These are phyloP conservation scores for Hemicentrotus pulcherrimus DNA, from an alignment of 35 echinoderm and acorn worm species.

Conservation along the genomic window DNA sequence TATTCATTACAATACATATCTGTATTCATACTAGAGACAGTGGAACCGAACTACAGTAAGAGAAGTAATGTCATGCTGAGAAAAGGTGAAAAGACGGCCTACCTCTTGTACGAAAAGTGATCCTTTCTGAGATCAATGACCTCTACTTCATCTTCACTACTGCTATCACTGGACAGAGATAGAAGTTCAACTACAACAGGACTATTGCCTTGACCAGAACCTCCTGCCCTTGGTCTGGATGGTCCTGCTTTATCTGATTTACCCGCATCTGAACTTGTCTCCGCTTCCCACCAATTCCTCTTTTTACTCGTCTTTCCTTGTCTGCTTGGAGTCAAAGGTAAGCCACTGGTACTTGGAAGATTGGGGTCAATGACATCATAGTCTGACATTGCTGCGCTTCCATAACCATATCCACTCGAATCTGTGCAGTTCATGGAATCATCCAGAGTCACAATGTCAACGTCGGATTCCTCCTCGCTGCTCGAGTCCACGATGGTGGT, in stretches of 20 bases:
- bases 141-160: slow-evolving; percentile 62
- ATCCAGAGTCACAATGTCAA: slow-evolving; percentile 64
- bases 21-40: not conserved
- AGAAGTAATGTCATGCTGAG: not conserved
- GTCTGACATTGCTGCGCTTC: slow-evolving; percentile 34
- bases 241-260: slow-evolving; percentile 44
- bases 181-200: slow-evolving; percentile 37
- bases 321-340: not conserved
- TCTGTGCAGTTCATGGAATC: slow-evolving; percentile 31
- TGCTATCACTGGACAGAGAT: slow-evolving; percentile 49
- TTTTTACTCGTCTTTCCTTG: slow-evolving; percentile 32
- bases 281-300: slow-evolving; percentile 49
- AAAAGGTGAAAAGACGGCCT: not conserved
- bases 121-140: slow-evolving; percentile 45
- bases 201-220: slow-evolving; percentile 22
- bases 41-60: not conserved
- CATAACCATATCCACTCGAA: slow-evolving; percentile 16
- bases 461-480: slow-evolving; percentile 61
- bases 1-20: not conserved
- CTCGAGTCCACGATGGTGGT: slow-evolving; percentile 52
- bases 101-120: not conserved
- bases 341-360: slow-evolving; percentile 29
- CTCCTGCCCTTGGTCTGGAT: slow-evolving; percentile 14
- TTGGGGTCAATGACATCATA: slow-evolving; percentile 37
- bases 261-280: slow-evolving; percentile 42